These are phyloP conservation scores for Orius laevigatus DNA, from an alignment of 1,140 invertebrate genomes.

Conservation along the genomic window DNA sequence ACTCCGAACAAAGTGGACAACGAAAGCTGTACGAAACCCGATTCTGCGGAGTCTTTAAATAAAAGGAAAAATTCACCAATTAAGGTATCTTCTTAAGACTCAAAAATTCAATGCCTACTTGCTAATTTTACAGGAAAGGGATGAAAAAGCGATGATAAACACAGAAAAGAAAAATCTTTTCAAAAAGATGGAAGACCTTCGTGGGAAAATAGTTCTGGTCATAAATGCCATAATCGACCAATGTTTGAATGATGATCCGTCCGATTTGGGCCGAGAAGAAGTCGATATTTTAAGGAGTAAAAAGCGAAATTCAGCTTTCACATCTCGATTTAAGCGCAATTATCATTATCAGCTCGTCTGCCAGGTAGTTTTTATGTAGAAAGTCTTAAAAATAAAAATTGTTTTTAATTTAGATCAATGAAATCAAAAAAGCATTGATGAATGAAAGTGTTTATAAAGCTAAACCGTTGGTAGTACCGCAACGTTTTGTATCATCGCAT, in stretches of 20 bases:
- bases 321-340: constrained; percentile 4
- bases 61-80: no score
- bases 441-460: constrained; percentile 3
- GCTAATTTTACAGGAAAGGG: no score
- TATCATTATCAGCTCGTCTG: constrained; percentile 4
- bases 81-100: no score
- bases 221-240: neutral
- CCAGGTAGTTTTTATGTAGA: neutral
- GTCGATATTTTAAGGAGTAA: neutral
- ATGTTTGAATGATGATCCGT: neutral
- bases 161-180: neutral
- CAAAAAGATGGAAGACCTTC: neutral
- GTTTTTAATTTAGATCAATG: constrained; percentile 4
- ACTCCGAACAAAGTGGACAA: no score
- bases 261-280: neutral
- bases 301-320: constrained; percentile 1
- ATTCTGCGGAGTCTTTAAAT: no score
- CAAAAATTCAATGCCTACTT: no score
- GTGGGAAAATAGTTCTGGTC: constrained; percentile 1
- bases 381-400: neutral
- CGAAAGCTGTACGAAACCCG: no score
- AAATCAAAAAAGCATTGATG: constrained; percentile 1
- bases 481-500: constrained; percentile 2
- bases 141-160: no score
- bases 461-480: neutral